Evolutionary conservation across 2,113 vertebrate species (phyloP).

Genomic region (Gnathochromis pfefferi): DNA sequence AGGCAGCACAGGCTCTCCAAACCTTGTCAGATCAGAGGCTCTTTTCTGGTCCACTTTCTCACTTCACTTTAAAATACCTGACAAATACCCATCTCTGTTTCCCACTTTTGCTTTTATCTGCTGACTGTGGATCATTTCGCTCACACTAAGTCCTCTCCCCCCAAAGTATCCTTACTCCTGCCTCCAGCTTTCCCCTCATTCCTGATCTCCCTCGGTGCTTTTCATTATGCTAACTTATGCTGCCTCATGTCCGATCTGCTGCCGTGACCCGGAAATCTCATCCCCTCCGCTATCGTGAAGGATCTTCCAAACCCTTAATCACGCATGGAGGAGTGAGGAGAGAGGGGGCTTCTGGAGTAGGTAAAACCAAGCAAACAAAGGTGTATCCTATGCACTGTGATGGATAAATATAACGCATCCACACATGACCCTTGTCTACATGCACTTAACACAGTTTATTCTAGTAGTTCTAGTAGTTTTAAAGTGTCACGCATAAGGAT

Average conservation of each 20-base stretch:
- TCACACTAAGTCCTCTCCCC: background rate
- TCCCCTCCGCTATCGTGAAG: background rate
- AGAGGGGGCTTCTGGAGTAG: background rate
- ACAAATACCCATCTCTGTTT: constrained; percentile 18
- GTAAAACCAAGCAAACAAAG: background rate
- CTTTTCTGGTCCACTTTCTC: background rate
- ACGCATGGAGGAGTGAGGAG: background rate
- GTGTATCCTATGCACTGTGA: background rate
- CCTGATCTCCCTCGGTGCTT: background rate
- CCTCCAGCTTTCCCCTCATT: background rate
- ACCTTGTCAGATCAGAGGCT: background rate
- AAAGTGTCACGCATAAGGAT: background rate
- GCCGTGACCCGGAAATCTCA: background rate
- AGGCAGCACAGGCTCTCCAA: background rate
- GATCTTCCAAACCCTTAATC: background rate
- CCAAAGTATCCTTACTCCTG: background rate
- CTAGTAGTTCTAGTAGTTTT: background rate
- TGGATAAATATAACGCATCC: background rate
- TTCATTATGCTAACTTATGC: background rate
- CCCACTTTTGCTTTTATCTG: background rate
- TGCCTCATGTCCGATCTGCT: background rate
- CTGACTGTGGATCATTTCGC: background rate
- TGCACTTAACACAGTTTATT: background rate
- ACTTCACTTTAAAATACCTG: constrained; percentile 1
- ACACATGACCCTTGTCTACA: background rate